phyloP scores from a whole-genome alignment of 2,888 invertebrate species.

The Omphaloscelis lunosa region DNA sequence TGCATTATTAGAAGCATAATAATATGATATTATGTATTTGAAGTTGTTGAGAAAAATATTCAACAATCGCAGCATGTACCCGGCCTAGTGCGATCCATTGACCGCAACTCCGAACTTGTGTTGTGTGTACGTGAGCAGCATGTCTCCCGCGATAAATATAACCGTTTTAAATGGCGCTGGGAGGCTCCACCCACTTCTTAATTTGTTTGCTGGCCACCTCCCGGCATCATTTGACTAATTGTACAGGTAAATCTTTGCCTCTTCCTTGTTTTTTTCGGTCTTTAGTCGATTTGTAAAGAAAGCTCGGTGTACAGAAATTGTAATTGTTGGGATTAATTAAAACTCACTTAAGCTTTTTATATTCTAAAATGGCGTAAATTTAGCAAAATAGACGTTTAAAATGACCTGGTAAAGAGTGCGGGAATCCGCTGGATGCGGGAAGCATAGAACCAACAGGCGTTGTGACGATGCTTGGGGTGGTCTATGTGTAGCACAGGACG shows the following conservation, averaged over 20 bases:
- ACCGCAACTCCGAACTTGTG: conserved; percentile 65
- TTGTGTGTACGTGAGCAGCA: conserved; percentile 73
- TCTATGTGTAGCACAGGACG: background rate
- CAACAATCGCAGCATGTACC: conserved; percentile 13
- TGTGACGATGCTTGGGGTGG: background rate
- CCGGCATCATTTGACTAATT: conserved; percentile 68
- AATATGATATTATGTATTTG: background rate
- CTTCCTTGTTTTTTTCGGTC: conserved; percentile 41
- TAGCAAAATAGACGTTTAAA: background rate
- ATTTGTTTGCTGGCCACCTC: conserved; percentile 72
- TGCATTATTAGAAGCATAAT: background rate
- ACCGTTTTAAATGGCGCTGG: conserved; percentile 64
- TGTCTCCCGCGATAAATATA: conserved; percentile 70
- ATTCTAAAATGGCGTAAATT: background rate
- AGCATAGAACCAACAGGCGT: too few species aligned
- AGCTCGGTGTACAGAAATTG: conserved; percentile 17
- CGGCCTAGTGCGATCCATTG: conserved; percentile 51
- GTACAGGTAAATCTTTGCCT: conserved; percentile 61
- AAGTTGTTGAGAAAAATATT: background rate
- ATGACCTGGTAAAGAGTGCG: too few species aligned
- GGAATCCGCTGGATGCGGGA: background rate
- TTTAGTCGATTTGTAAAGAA: conserved; percentile 37
- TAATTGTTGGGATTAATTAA: conserved; percentile 30
- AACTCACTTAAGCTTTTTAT: background rate
- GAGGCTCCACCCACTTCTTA: conserved; percentile 68